Conservation (phyloP, 2,888 invertebrate genomes). For the Xylocampa areola region DNA sequence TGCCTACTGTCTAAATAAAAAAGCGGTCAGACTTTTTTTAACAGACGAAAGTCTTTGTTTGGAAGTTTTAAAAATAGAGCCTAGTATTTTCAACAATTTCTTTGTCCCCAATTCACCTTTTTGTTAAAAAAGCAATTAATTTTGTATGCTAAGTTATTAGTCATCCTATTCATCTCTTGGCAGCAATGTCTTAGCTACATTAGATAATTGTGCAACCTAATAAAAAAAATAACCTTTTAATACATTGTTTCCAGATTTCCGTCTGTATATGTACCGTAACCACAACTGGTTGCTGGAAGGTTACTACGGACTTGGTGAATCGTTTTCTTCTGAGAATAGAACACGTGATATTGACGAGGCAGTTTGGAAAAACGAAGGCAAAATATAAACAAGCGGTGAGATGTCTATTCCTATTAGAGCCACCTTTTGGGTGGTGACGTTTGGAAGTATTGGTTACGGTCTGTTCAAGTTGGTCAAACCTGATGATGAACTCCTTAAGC, state of each 20-base stretch:
- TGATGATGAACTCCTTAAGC: slow-evolving; percentile 88
- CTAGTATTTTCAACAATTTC: neutral
- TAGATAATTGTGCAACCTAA: too few relatives aligned
- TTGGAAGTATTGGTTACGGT: slow-evolving; percentile 90
- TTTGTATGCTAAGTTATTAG: too few relatives aligned
- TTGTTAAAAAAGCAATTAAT: too few relatives aligned
- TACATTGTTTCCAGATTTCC: slow-evolving; percentile 90
- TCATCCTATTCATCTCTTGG: too few relatives aligned
- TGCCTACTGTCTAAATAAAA: slow-evolving; percentile 19
- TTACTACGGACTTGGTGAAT: slow-evolving; percentile 93
- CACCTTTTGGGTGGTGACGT: slow-evolving; percentile 90
- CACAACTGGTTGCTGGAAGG: slow-evolving; percentile 91
- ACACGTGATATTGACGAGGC: slow-evolving; percentile 89
- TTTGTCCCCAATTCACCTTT: too few relatives aligned
- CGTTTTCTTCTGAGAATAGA: slow-evolving; percentile 86
- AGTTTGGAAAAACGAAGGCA: slow-evolving; percentile 89
- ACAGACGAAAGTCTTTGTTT: slow-evolving; percentile 8
- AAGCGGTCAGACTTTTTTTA: slow-evolving; percentile 1
- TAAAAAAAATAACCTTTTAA: neutral
- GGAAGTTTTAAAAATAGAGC: neutral
- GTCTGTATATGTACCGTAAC: slow-evolving; percentile 91
- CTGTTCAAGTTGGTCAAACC: slow-evolving; percentile 89
- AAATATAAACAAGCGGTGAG: slow-evolving; percentile 83
- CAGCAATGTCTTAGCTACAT: too few relatives aligned
- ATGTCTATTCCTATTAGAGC: slow-evolving; percentile 86